Evolutionary conservation across 2,888 invertebrate genomes (phyloP), one percentile per base, ranked within the genome.

Genomic region (Mechanitis mazaeus): DNA sequence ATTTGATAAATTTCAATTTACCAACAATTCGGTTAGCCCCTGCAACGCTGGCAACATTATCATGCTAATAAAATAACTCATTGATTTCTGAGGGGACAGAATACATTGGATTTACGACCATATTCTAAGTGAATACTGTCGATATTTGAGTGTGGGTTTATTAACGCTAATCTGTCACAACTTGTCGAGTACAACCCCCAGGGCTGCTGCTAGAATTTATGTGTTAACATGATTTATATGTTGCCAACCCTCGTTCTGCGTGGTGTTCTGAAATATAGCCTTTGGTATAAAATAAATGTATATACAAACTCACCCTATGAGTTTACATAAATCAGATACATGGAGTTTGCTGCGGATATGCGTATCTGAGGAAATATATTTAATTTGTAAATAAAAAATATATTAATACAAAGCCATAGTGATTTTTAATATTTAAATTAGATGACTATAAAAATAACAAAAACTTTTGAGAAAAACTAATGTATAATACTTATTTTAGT

Each of bases 1-100:
- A 88, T 88, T 83, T 81, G 85, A 88, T 89, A 85, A 85, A 85
- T 85, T 85, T 87, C 87, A 86, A 86, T 87, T 85, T 81, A 78
- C 79, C 66, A 71, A 80, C 83, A 78, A 84, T 81, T 83, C 81
- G 78, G 82, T 83, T 83, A 81, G 76, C 71, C 77, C 84, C 83
- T 75, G 72, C 69, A 75, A 78, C 76, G 76, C 72, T 80, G 81
- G 75, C 74, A 80, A 73, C 80, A 81, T 83, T 83, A 87, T 85
- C 83, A 83, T 79, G 74, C 74, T 81, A 83, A 83, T 81, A 80
- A 77, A 78, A 79, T 77, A 77, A 77, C 77, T 75, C 74, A 73
- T 66, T 59, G 66, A 64, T 66, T 71, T 64, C 55, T 64, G 54
- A 59, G 64, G 68, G 71, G 69, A 68, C 67, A 71, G 53, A 67